A percentile compares a stretch with the other conserved stretches of the same genome.
These are phyloP conservation scores for Cossypha dichroa DNA, from an alignment of 2,797 vertebrate species.

Conservation along the genomic window DNA sequence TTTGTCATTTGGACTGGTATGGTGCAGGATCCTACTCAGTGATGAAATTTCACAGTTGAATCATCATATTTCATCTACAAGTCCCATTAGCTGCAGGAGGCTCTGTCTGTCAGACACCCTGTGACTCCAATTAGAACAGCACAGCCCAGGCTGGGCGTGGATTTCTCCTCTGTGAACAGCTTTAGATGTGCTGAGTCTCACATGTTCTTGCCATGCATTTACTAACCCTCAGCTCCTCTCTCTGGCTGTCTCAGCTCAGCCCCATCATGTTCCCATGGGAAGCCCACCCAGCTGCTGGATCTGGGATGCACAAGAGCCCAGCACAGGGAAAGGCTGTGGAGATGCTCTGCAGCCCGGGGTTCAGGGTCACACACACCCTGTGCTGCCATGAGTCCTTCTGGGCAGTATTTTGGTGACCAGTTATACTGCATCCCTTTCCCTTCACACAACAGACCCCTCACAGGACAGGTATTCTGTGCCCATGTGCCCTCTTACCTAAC, in stretches of 20 bases:
- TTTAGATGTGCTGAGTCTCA: background rate
- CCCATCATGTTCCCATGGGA: accelerated
- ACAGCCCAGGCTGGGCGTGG: background rate
- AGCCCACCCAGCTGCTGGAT: background rate
- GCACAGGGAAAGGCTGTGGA: background rate
- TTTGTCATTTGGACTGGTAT: background rate
- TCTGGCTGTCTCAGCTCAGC: background rate
- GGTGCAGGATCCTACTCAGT: background rate
- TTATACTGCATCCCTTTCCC: background rate
- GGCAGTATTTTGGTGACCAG: background rate
- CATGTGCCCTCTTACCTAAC: accelerated
- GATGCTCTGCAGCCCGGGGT: background rate
- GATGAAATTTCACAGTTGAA: conserved; percentile 33
- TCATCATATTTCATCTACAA: background rate
- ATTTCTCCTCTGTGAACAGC: background rate
- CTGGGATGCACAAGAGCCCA: background rate
- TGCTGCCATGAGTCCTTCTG: background rate
- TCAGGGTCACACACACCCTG: background rate
- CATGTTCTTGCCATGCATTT: background rate
- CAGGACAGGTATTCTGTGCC: background rate
- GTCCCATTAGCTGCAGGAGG: background rate
- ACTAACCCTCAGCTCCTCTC: background rate
- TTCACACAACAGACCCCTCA: background rate
- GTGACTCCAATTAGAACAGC: background rate
- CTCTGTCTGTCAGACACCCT: background rate